These are phyloP conservation scores for Petrocephalus zakoni DNA, from an alignment of 2,113 vertebrate genomes.

Conservation along the genomic window DNA sequence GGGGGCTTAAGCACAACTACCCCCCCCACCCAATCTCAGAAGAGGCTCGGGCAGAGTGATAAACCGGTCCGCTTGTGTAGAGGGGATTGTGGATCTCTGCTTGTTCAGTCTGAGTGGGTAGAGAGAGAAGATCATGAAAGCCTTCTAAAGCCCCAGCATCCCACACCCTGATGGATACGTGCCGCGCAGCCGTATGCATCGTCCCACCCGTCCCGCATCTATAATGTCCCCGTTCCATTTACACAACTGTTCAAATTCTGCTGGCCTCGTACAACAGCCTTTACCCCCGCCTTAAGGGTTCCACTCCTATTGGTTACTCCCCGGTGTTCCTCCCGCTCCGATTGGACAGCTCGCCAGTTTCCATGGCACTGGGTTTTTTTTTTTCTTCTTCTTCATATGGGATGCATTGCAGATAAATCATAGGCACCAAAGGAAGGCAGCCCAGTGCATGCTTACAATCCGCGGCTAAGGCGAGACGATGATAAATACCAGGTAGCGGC, in stretches of 20 bases:
- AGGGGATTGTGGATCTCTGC: not conserved
- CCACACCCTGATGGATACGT: not conserved
- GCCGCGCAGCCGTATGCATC: not conserved
- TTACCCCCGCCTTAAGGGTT: not conserved
- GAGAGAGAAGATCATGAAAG: not conserved
- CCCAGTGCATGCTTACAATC: constrained; percentile 18
- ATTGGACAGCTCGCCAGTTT: not conserved
- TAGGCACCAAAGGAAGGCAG: constrained; percentile 38
- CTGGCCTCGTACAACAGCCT: not conserved
- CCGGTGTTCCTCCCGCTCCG: not conserved
- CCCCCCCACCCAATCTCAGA: not conserved
- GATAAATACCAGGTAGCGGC: constrained; percentile 28
- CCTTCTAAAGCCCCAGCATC: not conserved
- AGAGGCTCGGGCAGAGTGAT: not conserved
- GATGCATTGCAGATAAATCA: constrained; percentile 37
- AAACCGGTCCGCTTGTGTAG: not conserved
- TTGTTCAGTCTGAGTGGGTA: not conserved
- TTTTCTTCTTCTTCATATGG: constrained; percentile 6
- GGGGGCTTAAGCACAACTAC: too few species aligned
- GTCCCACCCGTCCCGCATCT: not conserved
- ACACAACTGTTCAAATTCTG: not conserved
- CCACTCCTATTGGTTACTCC: not conserved
- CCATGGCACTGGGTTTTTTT: not conserved
- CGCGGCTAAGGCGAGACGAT: constrained; percentile 25
- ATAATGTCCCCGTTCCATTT: not conserved